These are phyloP conservation scores for Leptarthrus brevirostris DNA, from an alignment of 2,888 invertebrate species.

Conservation along the genomic window DNA sequence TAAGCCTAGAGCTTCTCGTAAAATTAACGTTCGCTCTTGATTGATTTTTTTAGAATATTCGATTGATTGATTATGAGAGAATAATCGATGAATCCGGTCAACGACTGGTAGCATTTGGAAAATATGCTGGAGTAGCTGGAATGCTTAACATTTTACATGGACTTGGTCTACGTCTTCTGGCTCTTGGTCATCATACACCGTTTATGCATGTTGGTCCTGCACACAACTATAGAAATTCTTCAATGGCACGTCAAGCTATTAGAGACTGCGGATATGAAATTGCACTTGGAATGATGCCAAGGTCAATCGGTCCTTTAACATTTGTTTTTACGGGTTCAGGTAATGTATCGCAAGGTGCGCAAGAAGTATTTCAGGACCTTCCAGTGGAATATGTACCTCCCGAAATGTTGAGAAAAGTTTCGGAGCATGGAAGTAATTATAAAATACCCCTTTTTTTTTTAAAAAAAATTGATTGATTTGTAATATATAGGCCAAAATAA, in stretches of 20 bases:
- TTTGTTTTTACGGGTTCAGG: constrained; percentile 99
- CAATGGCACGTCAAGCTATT: constrained; percentile 97
- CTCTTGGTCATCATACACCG: constrained; percentile 98
- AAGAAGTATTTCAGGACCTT: constrained; percentile 94
- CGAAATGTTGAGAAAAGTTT: constrained; percentile 92
- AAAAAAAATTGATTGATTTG: constrained; percentile 8
- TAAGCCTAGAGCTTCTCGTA: constrained; percentile 20
- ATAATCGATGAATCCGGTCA: constrained; percentile 90
- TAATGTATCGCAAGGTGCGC: constrained; percentile 94
- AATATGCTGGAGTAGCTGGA: constrained; percentile 98
- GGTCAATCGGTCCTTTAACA: constrained; percentile 95
- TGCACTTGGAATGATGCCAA: constrained; percentile 94
- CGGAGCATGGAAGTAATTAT: constrained; percentile 90
- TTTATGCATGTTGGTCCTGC: constrained; percentile 99
- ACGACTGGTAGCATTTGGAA: constrained; percentile 97
- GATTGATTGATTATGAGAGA: constrained; percentile 97
- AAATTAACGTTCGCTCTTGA: constrained; percentile 57
- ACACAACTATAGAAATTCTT: constrained; percentile 97
- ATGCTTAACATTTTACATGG: constrained; percentile 99
- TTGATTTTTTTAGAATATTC: constrained; percentile 74
- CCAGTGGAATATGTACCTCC: constrained; percentile 98
- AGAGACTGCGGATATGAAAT: constrained; percentile 99
- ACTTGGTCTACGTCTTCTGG: constrained; percentile 87
- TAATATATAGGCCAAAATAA: constrained; percentile 82
- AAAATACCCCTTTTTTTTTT: too few relatives aligned